These are phyloP conservation scores for Meles meles DNA, from an alignment of 2,113 vertebrate genomes.

Conservation along the genomic window DNA sequence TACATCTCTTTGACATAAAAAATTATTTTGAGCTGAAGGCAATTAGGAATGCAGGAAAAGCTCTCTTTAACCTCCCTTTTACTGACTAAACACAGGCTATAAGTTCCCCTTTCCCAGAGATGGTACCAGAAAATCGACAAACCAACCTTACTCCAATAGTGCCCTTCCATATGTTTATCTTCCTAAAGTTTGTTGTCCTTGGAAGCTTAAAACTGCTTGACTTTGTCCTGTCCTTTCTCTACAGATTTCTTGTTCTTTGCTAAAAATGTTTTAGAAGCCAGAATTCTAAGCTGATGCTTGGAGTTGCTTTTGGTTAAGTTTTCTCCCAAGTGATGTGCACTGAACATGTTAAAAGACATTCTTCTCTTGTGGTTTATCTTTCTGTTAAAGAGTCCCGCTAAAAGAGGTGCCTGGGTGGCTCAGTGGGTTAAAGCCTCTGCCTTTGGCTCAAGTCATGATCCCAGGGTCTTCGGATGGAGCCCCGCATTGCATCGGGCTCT, in stretches of 20 bases:
- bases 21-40: neutral
- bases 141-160: neutral
- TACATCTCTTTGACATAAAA: neutral
- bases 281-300: neutral
- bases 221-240: neutral
- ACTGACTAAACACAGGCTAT: neutral
- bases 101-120: neutral
- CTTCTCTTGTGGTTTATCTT: neutral
- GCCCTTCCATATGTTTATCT: neutral
- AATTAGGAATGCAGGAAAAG: neutral
- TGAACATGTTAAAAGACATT: neutral
- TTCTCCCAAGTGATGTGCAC: neutral
- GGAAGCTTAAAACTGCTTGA: neutral
- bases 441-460: too few species aligned
- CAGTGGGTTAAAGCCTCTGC: too few species aligned
- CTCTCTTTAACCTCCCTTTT: neutral
- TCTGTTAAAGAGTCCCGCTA: neutral
- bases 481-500: too few species aligned
- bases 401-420: too few species aligned
- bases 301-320: neutral
- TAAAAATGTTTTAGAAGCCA: neutral
- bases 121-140: neutral
- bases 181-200: neutral
- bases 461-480: too few species aligned
- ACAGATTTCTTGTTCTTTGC: neutral